A percentile compares a stretch with the other conserved stretches of the same genome.
Evolutionary conservation across 2,797 vertebrate species (phyloP).

Genomic region (Danio aesculapii): DNA sequence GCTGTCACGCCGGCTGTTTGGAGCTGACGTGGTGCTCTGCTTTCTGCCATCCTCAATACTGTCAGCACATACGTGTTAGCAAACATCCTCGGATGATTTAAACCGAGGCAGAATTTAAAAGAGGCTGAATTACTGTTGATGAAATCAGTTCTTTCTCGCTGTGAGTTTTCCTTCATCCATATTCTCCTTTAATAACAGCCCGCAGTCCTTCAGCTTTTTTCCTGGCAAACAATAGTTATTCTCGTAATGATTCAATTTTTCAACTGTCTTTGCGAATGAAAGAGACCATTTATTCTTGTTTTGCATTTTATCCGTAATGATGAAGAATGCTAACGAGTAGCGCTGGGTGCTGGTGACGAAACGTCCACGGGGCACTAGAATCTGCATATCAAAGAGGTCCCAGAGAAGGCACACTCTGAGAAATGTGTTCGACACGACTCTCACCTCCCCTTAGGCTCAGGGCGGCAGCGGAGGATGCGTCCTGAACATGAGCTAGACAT

Average conservation of each 20-base stretch:
- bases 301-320: conserved; percentile 67
- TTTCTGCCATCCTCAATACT: conserved; percentile 39
- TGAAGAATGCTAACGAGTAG: conserved; percentile 71
- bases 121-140: conserved; percentile 42
- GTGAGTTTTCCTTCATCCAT: conserved; percentile 65
- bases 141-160: conserved; percentile 36
- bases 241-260: conserved; percentile 71
- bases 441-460: conserved; percentile 58
- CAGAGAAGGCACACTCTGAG: conserved; percentile 63
- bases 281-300: conserved; percentile 71
- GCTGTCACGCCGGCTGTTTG: conserved; percentile 39
- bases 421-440: conserved; percentile 57
- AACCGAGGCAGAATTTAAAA: no score
- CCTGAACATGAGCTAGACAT: conserved; percentile 55
- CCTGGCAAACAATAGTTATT: conserved; percentile 67
- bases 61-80: conserved; percentile 42
- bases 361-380: conserved; percentile 57
- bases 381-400: conserved; percentile 73
- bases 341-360: conserved; percentile 58
- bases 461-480: conserved; percentile 48
- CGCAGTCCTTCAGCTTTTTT: conserved; percentile 62
- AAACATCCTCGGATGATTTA: conserved; percentile 52
- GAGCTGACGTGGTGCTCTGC: conserved; percentile 28
- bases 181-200: conserved; percentile 68
- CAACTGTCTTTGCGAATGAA: conserved; percentile 66